Conservation (phyloP, 1,140 invertebrate species). For the Neodiprion pinetum region DNA sequence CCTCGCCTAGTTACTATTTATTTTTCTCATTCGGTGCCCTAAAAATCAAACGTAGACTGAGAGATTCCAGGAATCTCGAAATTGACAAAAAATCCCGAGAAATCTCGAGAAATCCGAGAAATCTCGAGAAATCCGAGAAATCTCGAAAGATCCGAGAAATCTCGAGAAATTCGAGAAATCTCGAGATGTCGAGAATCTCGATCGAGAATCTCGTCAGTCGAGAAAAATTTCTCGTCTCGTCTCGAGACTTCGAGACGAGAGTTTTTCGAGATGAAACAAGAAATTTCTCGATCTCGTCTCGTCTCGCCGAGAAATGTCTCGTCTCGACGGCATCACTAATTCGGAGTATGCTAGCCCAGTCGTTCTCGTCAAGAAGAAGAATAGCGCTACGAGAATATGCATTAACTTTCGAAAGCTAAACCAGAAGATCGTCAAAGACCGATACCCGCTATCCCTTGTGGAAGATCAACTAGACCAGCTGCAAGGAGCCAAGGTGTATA, state of each 20-base stretch:
- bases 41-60: too few relatives aligned
- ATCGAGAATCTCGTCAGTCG: too few relatives aligned
- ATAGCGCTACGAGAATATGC: constrained; percentile 54
- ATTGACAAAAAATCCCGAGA: too few relatives aligned
- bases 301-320: constrained; percentile 1
- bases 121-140: too few relatives aligned
- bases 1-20: neutral
- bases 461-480: constrained; percentile 57
- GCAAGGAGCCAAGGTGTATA: constrained; percentile 46
- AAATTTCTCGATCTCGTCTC: constrained; percentile 11
- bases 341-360: constrained; percentile 57
- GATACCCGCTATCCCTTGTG: constrained; percentile 61
- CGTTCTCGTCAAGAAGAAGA: constrained; percentile 58
- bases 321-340: constrained; percentile 9
- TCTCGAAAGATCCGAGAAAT: too few relatives aligned
- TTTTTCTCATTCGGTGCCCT: neutral
- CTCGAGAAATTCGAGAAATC: too few relatives aligned
- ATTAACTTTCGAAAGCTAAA: constrained; percentile 47
- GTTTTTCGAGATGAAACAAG: constrained; percentile 6
- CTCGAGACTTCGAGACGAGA: constrained; percentile 11
- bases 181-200: too few relatives aligned
- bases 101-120: too few relatives aligned
- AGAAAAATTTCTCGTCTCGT: neutral
- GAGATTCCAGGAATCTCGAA: too few relatives aligned
- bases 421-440: constrained; percentile 47